Evolutionary conservation across 1,140 invertebrate genomes (phyloP).

Genomic region (Pararge aegeria): DNA sequence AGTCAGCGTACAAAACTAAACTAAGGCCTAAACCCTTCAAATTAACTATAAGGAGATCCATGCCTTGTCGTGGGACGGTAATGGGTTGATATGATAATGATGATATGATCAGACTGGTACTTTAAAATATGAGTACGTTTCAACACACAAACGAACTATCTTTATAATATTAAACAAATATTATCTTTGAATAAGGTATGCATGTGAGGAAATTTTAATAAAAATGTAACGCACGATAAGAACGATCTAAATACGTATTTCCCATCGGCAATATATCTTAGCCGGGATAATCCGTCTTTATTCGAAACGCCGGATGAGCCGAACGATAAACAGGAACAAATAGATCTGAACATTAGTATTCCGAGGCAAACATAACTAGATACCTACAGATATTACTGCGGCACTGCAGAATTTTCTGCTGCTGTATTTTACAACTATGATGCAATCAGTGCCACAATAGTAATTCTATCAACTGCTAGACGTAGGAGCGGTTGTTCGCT

Average conservation of each 20-base stretch:
- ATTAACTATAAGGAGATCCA: no score
- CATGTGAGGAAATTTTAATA: not conserved
- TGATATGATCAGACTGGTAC: no score
- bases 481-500: no score
- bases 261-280: not conserved
- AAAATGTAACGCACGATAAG: not conserved
- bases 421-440: no score
- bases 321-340: slow-evolving; percentile 8
- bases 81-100: no score
- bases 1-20: no score
- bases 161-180: not conserved
- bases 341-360: not conserved
- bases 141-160: no score
- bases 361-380: not conserved
- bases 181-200: not conserved
- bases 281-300: slow-evolving; percentile 7
- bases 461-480: no score
- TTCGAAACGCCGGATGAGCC: not conserved
- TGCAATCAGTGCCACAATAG: no score
- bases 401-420: not conserved
- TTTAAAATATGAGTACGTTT: no score
- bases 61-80: no score
- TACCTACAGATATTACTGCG: not conserved
- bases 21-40: no score
- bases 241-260: not conserved